A percentile compares a stretch with the other conserved stretches of the same genome.
These are phyloP conservation scores for Acridotheres tristis DNA, from an alignment of 2,797 vertebrate genomes.

Conservation along the genomic window DNA sequence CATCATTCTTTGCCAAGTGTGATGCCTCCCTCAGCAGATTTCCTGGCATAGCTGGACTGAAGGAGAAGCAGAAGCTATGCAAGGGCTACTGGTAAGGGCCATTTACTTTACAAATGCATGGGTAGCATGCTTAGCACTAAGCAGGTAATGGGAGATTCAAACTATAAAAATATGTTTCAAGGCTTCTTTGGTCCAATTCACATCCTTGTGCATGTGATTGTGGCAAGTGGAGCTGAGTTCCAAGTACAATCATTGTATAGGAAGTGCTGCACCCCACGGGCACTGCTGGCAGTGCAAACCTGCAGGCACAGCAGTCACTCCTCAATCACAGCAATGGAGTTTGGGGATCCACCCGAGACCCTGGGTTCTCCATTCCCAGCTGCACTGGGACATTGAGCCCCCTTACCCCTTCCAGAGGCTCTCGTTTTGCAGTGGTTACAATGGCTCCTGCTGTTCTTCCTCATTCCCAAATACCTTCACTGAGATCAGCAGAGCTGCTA, in stretches of 20 bases:
- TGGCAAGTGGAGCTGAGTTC: background rate
- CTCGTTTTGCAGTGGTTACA: background rate
- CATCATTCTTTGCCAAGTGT: background rate
- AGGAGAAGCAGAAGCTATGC: background rate
- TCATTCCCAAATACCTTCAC: rapidly evolving
- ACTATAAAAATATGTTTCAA: background rate
- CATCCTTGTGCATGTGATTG: background rate
- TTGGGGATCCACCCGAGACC: background rate
- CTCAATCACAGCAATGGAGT: rapidly evolving
- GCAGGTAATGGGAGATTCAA: background rate
- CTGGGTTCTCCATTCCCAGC: background rate
- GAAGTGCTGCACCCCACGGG: rapidly evolving
- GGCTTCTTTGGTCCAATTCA: background rate
- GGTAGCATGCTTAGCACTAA: background rate
- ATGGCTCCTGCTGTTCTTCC: background rate
- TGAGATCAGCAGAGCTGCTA: background rate
- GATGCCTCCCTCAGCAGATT: background rate
- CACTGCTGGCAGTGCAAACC: background rate
- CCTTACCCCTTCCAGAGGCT: background rate
- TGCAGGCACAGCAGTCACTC: background rate
- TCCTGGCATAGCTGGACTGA: background rate
- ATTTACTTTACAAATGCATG: background rate
- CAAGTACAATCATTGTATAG: rapidly evolving
- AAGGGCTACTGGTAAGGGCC: background rate
- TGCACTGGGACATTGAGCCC: background rate